A percentile compares a stretch with the other conserved stretches of the same genome.
Evolutionary conservation across 2,888 invertebrate genomes (phyloP).

Genomic region (Scaptomyza reducta): DNA sequence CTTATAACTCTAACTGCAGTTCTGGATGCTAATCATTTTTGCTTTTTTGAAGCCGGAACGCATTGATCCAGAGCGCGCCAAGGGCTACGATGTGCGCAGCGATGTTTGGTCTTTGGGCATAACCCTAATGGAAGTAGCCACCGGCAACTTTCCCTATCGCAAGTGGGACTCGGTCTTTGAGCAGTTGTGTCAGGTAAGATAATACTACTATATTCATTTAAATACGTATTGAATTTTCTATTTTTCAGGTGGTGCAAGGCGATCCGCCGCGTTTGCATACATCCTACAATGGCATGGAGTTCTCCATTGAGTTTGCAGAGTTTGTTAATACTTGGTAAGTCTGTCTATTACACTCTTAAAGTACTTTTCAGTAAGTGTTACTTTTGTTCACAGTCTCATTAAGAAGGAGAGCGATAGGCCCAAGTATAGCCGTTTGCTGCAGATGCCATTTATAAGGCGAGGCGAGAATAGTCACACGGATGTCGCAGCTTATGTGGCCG

Average conservation of each 20-base stretch:
- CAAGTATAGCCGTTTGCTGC: slow-evolving; percentile 96
- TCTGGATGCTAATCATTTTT: not conserved
- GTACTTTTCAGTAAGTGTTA: not conserved
- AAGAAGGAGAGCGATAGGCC: slow-evolving; percentile 98
- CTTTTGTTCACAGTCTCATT: slow-evolving; percentile 90
- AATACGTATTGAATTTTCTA: not conserved
- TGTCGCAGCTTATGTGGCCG: slow-evolving; percentile 93
- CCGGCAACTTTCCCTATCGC: slow-evolving; percentile 98
- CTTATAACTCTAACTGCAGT: not conserved
- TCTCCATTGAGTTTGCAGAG: slow-evolving; percentile 95
- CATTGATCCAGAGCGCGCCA: slow-evolving; percentile 96
- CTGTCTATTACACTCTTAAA: not conserved
- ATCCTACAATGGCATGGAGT: slow-evolving; percentile 90
- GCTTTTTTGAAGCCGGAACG: slow-evolving; percentile 92
- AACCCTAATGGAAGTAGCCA: slow-evolving; percentile 98
- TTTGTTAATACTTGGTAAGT: slow-evolving; percentile 98
- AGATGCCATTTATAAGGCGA: slow-evolving; percentile 93
- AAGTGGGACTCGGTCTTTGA: slow-evolving; percentile 99
- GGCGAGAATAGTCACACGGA: slow-evolving; percentile 92
- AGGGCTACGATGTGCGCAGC: slow-evolving; percentile 97
- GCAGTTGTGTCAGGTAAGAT: slow-evolving; percentile 93
- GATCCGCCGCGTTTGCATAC: slow-evolving; percentile 94
- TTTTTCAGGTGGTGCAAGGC: slow-evolving; percentile 90
- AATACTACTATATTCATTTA: not conserved
- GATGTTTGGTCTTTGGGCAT: slow-evolving; percentile 99